A percentile compares a stretch with the other conserved stretches of the same genome.
These are phyloP conservation scores for Rutilus rutilus DNA, from an alignment of 2,113 vertebrate species.

Conservation along the genomic window DNA sequence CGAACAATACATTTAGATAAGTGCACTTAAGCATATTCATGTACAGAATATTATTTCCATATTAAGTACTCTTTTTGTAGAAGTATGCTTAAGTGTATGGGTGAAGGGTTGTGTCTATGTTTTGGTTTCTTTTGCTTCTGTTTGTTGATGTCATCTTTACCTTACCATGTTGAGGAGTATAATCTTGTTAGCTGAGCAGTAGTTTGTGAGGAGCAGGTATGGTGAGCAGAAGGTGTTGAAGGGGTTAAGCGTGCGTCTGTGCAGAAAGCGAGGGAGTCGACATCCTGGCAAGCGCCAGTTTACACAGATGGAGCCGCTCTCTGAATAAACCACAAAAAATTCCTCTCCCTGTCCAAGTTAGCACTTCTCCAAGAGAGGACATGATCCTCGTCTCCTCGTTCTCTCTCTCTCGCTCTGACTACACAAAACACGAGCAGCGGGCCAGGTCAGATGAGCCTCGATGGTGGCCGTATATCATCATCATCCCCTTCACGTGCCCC, in stretches of 20 bases:
- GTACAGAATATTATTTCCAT: background rate
- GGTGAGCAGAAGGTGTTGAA: slow-evolving; percentile 62
- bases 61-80: background rate
- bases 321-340: slow-evolving; percentile 84
- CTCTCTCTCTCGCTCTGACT: slow-evolving; percentile 51
- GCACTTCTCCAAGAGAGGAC: slow-evolving; percentile 77
- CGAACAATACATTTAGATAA: background rate
- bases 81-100: background rate
- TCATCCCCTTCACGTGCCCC: background rate
- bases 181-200: slow-evolving; percentile 24
- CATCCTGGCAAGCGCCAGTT: slow-evolving; percentile 81
- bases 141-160: background rate
- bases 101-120: background rate
- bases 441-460: slow-evolving; percentile 53
- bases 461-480: slow-evolving; percentile 10
- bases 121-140: slow-evolving; percentile 42
- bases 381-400: slow-evolving; percentile 51
- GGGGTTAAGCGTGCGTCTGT: slow-evolving; percentile 75
- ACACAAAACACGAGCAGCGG: slow-evolving; percentile 60
- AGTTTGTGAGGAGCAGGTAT: slow-evolving; percentile 59
- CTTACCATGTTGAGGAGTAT: background rate
- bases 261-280: slow-evolving; percentile 76
- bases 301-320: slow-evolving; percentile 85
- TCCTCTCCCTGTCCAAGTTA: slow-evolving; percentile 83
- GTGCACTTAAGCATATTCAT: background rate